phyloP scores from a whole-genome alignment of 2,888 invertebrate genomes.

The Ecliptopera silaceata region DNA sequence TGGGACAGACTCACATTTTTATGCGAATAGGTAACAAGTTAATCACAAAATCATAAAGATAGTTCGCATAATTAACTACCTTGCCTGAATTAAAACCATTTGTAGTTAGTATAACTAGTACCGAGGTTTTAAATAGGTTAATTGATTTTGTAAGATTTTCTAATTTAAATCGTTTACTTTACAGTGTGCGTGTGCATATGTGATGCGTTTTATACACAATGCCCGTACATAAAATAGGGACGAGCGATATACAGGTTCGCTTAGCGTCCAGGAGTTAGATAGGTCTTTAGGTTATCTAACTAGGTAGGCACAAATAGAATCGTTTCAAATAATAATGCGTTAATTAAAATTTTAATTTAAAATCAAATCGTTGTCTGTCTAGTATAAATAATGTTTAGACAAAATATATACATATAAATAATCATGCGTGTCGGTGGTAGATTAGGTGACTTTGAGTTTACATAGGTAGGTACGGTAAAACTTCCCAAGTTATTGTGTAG shows the following conservation, averaged over 20 bases:
- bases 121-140: background rate
- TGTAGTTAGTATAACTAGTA: background rate
- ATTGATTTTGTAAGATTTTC: background rate
- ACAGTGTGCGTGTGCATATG: background rate
- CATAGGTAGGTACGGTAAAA: too few species aligned
- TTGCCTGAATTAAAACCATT: background rate
- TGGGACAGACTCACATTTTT: background rate
- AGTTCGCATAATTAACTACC: background rate
- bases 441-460: background rate
- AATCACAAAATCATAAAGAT: background rate
- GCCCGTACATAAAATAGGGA: background rate
- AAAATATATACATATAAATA: too few species aligned
- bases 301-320: background rate
- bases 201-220: constrained; percentile 2
- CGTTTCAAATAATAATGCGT: background rate
- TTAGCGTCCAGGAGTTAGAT: background rate
- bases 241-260: background rate
- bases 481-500: background rate
- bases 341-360: background rate
- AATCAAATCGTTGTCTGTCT: background rate
- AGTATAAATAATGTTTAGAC: background rate
- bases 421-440: background rate
- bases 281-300: background rate
- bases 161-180: background rate
- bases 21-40: background rate